Evolutionary conservation across 2,888 invertebrate genomes (phyloP).

Genomic region (Hirtodrosophila histrioides): DNA sequence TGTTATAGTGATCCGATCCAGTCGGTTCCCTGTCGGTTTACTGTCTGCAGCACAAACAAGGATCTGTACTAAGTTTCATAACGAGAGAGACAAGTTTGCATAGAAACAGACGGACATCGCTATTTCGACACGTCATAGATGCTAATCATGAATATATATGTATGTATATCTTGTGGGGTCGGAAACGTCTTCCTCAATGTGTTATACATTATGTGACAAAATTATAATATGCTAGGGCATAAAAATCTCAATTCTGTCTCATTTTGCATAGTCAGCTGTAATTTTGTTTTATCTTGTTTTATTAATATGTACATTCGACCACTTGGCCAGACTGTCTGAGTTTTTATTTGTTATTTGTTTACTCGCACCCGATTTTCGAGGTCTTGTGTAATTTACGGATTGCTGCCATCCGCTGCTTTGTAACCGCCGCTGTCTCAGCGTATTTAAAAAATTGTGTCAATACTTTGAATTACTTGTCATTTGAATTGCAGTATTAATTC

Average conservation of each 20-base stretch:
- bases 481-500: conserved; percentile 16
- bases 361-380: conserved; percentile 12
- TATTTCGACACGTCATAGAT: too few relatives aligned
- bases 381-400: conserved; percentile 45
- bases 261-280: conserved; percentile 24
- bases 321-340: conserved; percentile 24
- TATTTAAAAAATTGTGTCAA: conserved; percentile 49
- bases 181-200: too few relatives aligned
- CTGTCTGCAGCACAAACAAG: too few relatives aligned
- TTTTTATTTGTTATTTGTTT: conserved; percentile 17
- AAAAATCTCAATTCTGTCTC: background rate
- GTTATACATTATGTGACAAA: too few relatives aligned
- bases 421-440: conserved; percentile 38
- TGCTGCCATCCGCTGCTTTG: conserved; percentile 10
- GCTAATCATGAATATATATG: too few relatives aligned
- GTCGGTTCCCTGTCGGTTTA: too few relatives aligned
- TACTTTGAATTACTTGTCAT: conserved; percentile 45
- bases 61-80: too few relatives aligned
- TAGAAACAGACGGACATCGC: too few relatives aligned
- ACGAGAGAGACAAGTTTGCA: too few relatives aligned
- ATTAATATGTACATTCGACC: background rate
- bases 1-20: too few relatives aligned
- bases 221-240: too few relatives aligned
- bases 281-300: conserved; percentile 1
- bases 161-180: too few relatives aligned